These are phyloP conservation scores for Austrofundulus limnaeus DNA, from an alignment of 2,113 vertebrate genomes.

Conservation along the genomic window DNA sequence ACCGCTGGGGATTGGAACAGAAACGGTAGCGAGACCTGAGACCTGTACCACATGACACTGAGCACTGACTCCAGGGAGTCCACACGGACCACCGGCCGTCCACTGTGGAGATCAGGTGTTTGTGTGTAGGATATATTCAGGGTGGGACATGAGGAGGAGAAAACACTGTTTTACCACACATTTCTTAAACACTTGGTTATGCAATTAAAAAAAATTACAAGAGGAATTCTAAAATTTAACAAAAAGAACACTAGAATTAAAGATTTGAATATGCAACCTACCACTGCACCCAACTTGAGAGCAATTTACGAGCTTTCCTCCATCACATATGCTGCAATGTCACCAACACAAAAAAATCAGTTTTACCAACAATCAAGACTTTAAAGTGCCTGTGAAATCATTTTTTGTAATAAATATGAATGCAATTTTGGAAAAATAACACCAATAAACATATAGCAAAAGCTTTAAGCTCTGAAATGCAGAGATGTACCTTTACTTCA, in stretches of 20 bases:
- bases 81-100: constrained; percentile 83
- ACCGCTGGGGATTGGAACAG: constrained; percentile 73
- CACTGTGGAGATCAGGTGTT: constrained; percentile 48
- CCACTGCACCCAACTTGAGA: constrained; percentile 78
- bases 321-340: constrained; percentile 80
- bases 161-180: neutral
- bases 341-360: neutral
- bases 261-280: constrained; percentile 40
- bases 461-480: no score
- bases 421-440: no score
- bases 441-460: no score
- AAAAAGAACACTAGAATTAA: neutral
- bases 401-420: no score
- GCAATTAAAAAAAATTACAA: no score
- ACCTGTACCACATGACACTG: constrained; percentile 80
- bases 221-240: neutral
- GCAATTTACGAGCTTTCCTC: constrained; percentile 81
- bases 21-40: constrained; percentile 82
- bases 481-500: no score
- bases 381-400: no score
- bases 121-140: neutral
- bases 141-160: neutral
- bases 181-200: no score
- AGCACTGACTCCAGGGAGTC: constrained; percentile 88
- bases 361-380: no score